These are phyloP conservation scores for Epizoanthus ramosus DNA, from an alignment of 92 coral and sea anemone species.

Conservation along the genomic window DNA sequence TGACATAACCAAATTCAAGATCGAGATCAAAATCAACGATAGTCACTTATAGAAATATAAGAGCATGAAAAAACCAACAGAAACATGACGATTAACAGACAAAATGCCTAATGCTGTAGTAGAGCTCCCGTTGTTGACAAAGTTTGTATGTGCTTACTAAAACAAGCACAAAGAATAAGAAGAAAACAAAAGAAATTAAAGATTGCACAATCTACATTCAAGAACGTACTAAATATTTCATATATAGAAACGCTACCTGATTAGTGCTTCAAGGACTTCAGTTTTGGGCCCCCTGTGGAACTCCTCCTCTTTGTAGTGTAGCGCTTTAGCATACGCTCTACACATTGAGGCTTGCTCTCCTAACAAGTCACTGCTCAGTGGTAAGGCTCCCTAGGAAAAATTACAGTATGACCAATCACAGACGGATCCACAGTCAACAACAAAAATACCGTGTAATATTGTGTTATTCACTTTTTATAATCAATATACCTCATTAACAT, in stretches of 20 bases:
- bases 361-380: conserved; percentile 87
- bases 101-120: too few species aligned
- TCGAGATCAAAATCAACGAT: too few species aligned
- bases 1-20: too few species aligned
- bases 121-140: too few species aligned
- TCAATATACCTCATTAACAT: too few species aligned
- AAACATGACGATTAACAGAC: too few species aligned
- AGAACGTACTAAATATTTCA: background rate
- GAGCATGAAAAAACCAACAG: too few species aligned
- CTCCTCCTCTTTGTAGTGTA: conserved; percentile 98
- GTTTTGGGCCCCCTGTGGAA: conserved; percentile 94
- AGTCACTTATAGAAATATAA: too few species aligned
- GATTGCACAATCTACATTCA: background rate
- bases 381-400: conserved; percentile 78
- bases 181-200: background rate
- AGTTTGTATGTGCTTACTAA: too few species aligned
- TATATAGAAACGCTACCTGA: conserved; percentile 52
- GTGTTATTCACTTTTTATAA: too few species aligned
- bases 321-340: conserved; percentile 99
- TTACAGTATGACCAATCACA: background rate
- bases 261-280: conserved; percentile 93
- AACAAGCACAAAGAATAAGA: background rate
- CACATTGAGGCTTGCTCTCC: conserved; percentile 99
- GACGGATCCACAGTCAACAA: background rate
- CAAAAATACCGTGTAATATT: too few species aligned